phyloP scores from a whole-genome alignment of 1,140 invertebrate genomes.

The Panagrolaimus sp. region DNA sequence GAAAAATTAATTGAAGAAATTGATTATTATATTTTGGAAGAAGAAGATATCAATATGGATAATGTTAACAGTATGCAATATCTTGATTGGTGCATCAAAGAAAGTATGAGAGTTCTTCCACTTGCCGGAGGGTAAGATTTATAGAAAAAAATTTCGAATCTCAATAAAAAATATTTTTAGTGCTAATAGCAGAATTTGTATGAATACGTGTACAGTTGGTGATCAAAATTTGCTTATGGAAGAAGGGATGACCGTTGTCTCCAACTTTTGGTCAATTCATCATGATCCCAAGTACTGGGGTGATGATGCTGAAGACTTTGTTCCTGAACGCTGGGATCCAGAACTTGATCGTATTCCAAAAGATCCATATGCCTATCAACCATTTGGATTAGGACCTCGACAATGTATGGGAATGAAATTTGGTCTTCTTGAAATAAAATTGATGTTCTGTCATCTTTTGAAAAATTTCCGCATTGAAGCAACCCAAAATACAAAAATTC shows the following conservation, averaged over 20 bases:
- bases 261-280: conserved; percentile 47
- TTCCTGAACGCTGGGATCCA: conserved; percentile 8
- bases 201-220: conserved; percentile 40
- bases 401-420: conserved; percentile 61
- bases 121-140: conserved; percentile 17
- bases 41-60: conserved; percentile 31
- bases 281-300: conserved; percentile 46
- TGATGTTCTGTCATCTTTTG: conserved; percentile 51
- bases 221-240: conserved; percentile 25
- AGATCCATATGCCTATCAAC: conserved; percentile 55
- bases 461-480: conserved; percentile 36
- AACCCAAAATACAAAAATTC: conserved; percentile 12
- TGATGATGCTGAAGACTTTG: conserved; percentile 16
- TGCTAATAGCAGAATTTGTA: conserved; percentile 15
- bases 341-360: conserved; percentile 24
- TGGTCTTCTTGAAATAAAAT: conserved; percentile 59
- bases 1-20: conserved; percentile 51
- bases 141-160: background rate
- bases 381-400: conserved; percentile 61
- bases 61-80: conserved; percentile 44
- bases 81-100: conserved; percentile 45
- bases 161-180: conserved; percentile 14
- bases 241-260: conserved; percentile 41
- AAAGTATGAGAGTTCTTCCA: conserved; percentile 50
- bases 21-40: conserved; percentile 24